These are phyloP conservation scores for Herpailurus yagouaroundi DNA, from an alignment of 2,113 vertebrate genomes.

Conservation along the genomic window DNA sequence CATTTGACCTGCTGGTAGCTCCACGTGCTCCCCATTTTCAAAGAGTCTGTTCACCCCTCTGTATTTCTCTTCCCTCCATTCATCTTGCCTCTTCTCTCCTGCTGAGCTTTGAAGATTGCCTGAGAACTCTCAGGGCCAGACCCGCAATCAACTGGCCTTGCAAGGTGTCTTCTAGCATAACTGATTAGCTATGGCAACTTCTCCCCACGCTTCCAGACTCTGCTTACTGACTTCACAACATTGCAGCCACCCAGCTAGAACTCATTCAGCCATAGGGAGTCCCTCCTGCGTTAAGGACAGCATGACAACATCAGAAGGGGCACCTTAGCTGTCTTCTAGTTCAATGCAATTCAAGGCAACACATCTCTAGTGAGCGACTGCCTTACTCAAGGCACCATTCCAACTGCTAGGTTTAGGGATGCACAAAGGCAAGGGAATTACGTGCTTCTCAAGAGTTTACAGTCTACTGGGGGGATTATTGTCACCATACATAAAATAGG, in stretches of 20 bases:
- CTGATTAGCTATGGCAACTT: not conserved
- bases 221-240: not conserved
- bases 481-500: not conserved
- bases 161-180: not conserved
- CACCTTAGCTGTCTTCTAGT: not conserved
- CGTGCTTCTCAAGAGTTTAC: not conserved
- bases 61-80: not conserved
- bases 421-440: slow-evolving; percentile 2
- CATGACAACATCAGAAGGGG: not conserved
- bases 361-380: not conserved
- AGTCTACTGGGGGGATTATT: not conserved
- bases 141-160: not conserved
- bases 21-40: not conserved
- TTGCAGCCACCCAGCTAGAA: not conserved
- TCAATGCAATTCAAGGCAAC: not conserved
- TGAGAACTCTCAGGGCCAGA: not conserved
- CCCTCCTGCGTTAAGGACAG: not conserved
- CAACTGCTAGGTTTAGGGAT: not conserved
- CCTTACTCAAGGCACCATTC: not conserved
- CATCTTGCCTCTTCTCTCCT: not conserved
- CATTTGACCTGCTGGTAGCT: not conserved
- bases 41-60: not conserved
- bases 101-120: not conserved
- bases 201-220: not conserved
- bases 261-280: not conserved